A percentile compares a stretch with the other conserved stretches of the same genome.
Evolutionary conservation across 2,888 invertebrate genomes (phyloP).

Genomic region (Argynnis bischoffii): DNA sequence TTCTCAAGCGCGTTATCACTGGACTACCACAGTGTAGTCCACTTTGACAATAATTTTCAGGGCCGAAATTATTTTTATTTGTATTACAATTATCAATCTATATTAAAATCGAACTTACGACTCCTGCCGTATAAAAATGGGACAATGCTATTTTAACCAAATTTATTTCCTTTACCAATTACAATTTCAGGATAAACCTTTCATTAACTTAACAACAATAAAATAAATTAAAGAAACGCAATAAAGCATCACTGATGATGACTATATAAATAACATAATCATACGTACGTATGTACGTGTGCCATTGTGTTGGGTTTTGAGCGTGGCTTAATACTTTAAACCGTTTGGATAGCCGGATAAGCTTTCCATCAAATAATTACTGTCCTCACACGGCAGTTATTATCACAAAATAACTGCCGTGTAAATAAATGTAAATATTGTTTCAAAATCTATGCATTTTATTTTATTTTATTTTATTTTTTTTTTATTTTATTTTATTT

Average conservation of each 20-base stretch:
- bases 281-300: not conserved
- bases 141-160: too few relatives aligned
- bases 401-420: too few relatives aligned
- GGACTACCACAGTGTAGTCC: too few relatives aligned
- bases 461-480: too few relatives aligned
- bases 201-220: not conserved
- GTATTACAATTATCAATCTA: too few relatives aligned
- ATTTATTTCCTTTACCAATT: not conserved
- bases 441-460: too few relatives aligned
- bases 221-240: constrained; percentile 8
- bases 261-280: constrained; percentile 9
- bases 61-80: too few relatives aligned
- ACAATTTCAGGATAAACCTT: not conserved
- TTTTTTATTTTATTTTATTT: too few relatives aligned
- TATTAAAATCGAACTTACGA: too few relatives aligned
- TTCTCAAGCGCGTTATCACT: too few relatives aligned
- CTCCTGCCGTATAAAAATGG: too few relatives aligned
- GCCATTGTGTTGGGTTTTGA: not conserved
- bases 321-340: constrained; percentile 12
- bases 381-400: constrained; percentile 2
- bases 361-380: constrained; percentile 15
- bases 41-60: too few relatives aligned
- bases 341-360: constrained; percentile 7
- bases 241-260: not conserved
- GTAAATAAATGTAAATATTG: not conserved